Evolutionary conservation across 2,797 vertebrate genomes (phyloP).

Genomic region (Galago senegalensis): DNA sequence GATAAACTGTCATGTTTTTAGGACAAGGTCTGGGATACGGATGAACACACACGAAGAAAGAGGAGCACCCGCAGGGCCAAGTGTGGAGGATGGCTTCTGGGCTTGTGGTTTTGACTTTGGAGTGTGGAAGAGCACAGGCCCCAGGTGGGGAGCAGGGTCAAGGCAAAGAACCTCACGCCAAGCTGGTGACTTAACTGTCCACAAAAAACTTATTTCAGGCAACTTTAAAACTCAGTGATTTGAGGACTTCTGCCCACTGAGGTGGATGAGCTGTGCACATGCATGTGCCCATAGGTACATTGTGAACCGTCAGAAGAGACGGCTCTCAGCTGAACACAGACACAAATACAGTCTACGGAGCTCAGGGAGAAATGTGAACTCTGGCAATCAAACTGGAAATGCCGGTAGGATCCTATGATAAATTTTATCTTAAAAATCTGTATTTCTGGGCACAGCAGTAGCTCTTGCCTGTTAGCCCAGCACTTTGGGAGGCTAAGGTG

Average conservation of each 20-base stretch:
- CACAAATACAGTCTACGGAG: accelerated
- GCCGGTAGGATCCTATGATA: too few relatives aligned
- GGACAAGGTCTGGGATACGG: too few relatives aligned
- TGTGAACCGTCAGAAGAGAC: neutral
- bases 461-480: neutral
- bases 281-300: neutral
- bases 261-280: neutral
- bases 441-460: neutral
- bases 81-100: too few relatives aligned
- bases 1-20: too few relatives aligned
- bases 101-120: too few relatives aligned
- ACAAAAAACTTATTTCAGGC: neutral
- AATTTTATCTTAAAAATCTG: neutral
- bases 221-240: neutral
- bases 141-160: too few relatives aligned
- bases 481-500: neutral
- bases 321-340: neutral
- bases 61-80: too few relatives aligned
- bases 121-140: too few relatives aligned
- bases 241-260: neutral
- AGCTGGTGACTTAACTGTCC: neutral
- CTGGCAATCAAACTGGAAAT: too few relatives aligned
- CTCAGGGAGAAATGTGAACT: neutral
- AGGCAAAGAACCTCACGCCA: accelerated
- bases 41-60: too few relatives aligned